Conservation (phyloP, 2,888 invertebrate genomes). For the Chesias legatella region DNA sequence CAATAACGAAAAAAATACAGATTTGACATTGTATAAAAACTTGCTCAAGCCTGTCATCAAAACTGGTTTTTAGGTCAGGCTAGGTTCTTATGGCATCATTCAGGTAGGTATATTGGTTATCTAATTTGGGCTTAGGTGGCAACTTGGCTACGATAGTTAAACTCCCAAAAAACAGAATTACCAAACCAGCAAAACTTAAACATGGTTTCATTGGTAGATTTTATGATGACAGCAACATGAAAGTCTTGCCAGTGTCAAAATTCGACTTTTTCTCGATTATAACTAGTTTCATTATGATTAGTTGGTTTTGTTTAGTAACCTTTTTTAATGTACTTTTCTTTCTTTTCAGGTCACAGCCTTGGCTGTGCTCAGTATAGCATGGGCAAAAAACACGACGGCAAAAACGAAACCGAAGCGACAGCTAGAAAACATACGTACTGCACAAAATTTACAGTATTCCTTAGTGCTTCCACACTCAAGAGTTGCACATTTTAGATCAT, state of each 20-base stretch:
- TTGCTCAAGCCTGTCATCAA: no score
- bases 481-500: constrained; percentile 74
- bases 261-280: constrained; percentile 1
- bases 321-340: constrained; percentile 18
- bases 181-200: no score
- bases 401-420: constrained; percentile 79
- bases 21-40: no score
- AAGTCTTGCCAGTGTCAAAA: constrained; percentile 9
- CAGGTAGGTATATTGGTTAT: no score
- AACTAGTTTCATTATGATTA: constrained; percentile 23
- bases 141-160: no score
- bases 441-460: constrained; percentile 81
- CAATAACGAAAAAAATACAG: no score
- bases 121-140: no score
- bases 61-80: no score
- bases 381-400: constrained; percentile 68
- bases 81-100: no score
- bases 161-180: no score
- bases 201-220: neutral
- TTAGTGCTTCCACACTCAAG: constrained; percentile 80
- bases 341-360: constrained; percentile 80
- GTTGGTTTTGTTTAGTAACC: no score
- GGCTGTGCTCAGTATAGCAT: constrained; percentile 75
- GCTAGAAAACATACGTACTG: constrained; percentile 75
- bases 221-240: neutral